A percentile compares a stretch with the other conserved stretches of the same genome.
Conservation (phyloP, 1,140 invertebrate species). For the Vanessa tameamea region DNA sequence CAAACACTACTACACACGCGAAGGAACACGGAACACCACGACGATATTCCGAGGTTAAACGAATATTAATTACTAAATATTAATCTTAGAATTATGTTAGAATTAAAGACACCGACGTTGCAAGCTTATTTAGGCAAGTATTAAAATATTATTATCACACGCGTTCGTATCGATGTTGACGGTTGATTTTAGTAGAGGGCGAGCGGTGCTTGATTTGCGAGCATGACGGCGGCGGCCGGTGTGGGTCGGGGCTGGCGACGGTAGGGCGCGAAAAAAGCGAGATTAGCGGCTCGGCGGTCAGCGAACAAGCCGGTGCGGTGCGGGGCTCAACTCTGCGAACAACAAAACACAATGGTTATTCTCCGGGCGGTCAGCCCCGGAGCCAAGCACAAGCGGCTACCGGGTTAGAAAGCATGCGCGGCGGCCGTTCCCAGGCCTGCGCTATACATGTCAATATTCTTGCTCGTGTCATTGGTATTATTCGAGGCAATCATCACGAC, state of each 20-base stretch:
- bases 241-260: slow-evolving; percentile 69
- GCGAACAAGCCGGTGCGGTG: slow-evolving; percentile 79
- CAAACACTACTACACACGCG: slow-evolving; percentile 62
- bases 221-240: slow-evolving; percentile 73
- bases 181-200: slow-evolving; percentile 74
- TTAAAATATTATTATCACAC: slow-evolving; percentile 79
- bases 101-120: slow-evolving; percentile 78
- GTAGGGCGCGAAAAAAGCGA: slow-evolving; percentile 76
- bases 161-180: slow-evolving; percentile 79
- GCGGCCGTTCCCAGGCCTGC: slow-evolving; percentile 11
- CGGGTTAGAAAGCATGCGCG: slow-evolving; percentile 72
- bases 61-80: slow-evolving; percentile 61
- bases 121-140: slow-evolving; percentile 79
- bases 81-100: slow-evolving; percentile 75
- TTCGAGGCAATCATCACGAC: slow-evolving; percentile 11
- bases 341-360: slow-evolving; percentile 81
- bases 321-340: slow-evolving; percentile 80
- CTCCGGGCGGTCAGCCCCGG: slow-evolving; percentile 17
- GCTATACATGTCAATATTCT: background rate
- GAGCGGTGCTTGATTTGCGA: slow-evolving; percentile 76
- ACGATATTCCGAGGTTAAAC: slow-evolving; percentile 48
- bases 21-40: slow-evolving; percentile 45
- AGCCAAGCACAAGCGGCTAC: slow-evolving; percentile 23
- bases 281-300: slow-evolving; percentile 79
- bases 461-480: background rate